Base-by-base conservation (phyloP, 23 tunicate genomes). In the Halocynthia roretzi region DNA sequence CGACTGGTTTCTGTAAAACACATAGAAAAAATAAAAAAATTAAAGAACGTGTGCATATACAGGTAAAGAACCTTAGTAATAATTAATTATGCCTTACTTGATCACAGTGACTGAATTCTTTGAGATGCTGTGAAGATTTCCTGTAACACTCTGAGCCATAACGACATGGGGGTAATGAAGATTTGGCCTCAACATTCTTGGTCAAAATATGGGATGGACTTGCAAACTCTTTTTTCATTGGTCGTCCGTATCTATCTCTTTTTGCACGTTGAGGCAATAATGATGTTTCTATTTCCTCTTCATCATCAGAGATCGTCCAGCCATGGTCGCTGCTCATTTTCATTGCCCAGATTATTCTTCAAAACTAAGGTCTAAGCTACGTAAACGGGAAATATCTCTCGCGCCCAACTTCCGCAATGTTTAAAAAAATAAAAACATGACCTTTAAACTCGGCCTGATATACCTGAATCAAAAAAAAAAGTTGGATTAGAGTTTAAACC, bases 81-180 rank as follows among this genome's bases (percentile, higher is more conserved):
- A 8, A 53, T 31, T 50, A 15, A 70, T 48, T 53, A 58, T 14
- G 17, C 31, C 18, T 62, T 60, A 10, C 71, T 9, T 68, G 51
- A n/a, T 15, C 15, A 12, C 5, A 40, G 57, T 87, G 93, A 51
- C 80, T 65, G 53, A 65, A 88, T 79, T 88, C 84, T 50, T 78
- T 54, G 14, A 83, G 73, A 73, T 88, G 95, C 15, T 54, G 15
- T 50, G 87, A 81, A 79, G 80, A 83, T 70, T 80, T 76, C 15
- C 88, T 64, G 81, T 74, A 80, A 62, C 96, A 89, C 69, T 84
- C 76, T n/a, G 56, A 71, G 6, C 82, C 88, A 80, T 53, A 84
- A 61, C 76, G 70, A 61, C 88, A 83, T 10, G 48, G 50, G 51
- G 70, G 18, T 54, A 6, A 22, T 19, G 61, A 58, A 54, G 6